Base-by-base conservation (phyloP, 2,888 invertebrate genomes). In the Eulithis prunata region DNA sequence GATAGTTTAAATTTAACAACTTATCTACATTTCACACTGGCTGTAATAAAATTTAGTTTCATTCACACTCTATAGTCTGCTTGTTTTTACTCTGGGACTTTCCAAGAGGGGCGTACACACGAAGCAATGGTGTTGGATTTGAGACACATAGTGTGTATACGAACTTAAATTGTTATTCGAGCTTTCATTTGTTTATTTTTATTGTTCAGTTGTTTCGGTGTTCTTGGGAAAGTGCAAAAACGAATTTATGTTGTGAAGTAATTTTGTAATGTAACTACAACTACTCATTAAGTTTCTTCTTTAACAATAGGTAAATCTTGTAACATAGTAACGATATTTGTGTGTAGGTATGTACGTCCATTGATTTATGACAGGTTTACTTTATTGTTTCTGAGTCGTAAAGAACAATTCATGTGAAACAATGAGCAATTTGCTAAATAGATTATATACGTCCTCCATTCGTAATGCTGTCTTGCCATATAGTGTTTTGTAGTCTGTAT, bases 381-480 rank as follows among this genome's bases (percentile, higher is more conserved):
- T 85, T 88, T 91, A 91, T 93, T 89, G 91, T 91, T 90, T 90
- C 85, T 89, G 86, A 79, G 79, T 90, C 89, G 86, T 91, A 91
- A 90, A 89, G 83, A 87, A 83, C 83, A 89, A 91, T 90, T 88
- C 89, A 86, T 75, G 78, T 81, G 86, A 87, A 89, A 93, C 92
- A 93, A 93, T 91, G 88, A 91, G 90, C 91, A 88, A 91, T 93
- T 91, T 88, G 83, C 87, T 88, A 88, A 90, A 91, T 89, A 90
- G 86, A 91, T 91, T 89, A 90, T 84, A 86, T 87, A 89, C 88
- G 90, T 90, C 90, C 90, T 90, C 89, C 91, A 90, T 89, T 86
- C 82, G 84, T 90, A 88, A 86, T 88, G 89, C 88, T 90, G 90
- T 92, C 92, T 93, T 93, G 93, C 93, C 93, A 93, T 91, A 89